phyloP scores from a whole-genome alignment of 2,888 invertebrate genomes.

The Eulithis testata region DNA sequence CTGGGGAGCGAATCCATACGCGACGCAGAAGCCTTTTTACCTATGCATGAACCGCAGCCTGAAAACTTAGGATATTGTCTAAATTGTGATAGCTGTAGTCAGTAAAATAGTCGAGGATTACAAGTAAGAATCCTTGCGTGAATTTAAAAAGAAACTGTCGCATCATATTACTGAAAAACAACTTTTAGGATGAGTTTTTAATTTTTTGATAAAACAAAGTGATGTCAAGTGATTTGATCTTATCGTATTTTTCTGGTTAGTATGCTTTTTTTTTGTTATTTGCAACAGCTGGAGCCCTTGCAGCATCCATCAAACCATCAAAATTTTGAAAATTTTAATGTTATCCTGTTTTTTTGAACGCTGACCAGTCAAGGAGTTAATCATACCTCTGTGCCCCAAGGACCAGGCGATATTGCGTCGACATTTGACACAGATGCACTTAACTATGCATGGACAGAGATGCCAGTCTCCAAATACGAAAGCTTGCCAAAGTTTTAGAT shows the following conservation, averaged over 20 bases:
- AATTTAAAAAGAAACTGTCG: neutral
- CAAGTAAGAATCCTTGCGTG: neutral
- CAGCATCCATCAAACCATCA: neutral
- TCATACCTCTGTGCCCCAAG: conserved; percentile 59
- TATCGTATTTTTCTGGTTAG: too few species aligned
- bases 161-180: too few species aligned
- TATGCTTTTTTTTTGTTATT: neutral
- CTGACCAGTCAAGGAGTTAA: conserved; percentile 65
- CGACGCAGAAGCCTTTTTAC: conserved; percentile 62
- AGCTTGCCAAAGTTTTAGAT: conserved; percentile 65
- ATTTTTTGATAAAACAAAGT: too few species aligned
- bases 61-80: conserved; percentile 40
- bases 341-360: conserved; percentile 24
- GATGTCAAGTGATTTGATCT: too few species aligned
- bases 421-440: conserved; percentile 77
- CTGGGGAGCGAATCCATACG: conserved; percentile 55
- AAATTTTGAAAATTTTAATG: conserved; percentile 1
- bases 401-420: conserved; percentile 73
- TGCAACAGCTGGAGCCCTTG: too few species aligned
- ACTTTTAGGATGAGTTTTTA: too few species aligned
- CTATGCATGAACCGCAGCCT: conserved; percentile 63
- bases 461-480: conserved; percentile 65
- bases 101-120: conserved; percentile 30
- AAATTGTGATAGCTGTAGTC: conserved; percentile 40
- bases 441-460: conserved; percentile 81